Base-by-base conservation (phyloP, 2,113 vertebrate species). In the Engraulis encrasicolus region DNA sequence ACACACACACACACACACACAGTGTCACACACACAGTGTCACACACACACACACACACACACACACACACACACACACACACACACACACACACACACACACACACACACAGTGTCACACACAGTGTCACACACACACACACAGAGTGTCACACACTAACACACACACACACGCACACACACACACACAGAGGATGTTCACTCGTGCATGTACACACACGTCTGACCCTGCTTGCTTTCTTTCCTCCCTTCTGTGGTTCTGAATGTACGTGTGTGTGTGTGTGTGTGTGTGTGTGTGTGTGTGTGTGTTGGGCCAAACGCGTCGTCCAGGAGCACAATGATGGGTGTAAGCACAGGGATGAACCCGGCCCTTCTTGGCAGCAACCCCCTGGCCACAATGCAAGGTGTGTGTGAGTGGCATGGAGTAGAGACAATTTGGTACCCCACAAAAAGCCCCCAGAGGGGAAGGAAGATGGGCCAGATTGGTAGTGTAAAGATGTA, bases 371-470 rank as follows among this genome's bases (percentile, higher is more conserved):
- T 98, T 87, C 95, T 97, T 91, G 93, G 96, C 90, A 96, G 92
- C 94, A 97, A 96, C 92, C 95, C 96, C 86, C 92, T 98, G 95
- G 96, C 96, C 91, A 97, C 96, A 91, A 97, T 98, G 93, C 96
- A 98, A 97, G 97, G 97, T 98, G 92, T 93, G 96, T 96, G 92
- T 66, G 31, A 9, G 9, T 80, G 50, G 11, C 6, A 19, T 11
- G 15, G 5, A 50, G 81, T 27, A 48, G 14, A 36, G 48, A 45
- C 14, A 2, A 34, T 36, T 36, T n/a, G 34, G 34, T n/a, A 74
- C n/a, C 20, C 11, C 4, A 1, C 66, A 11, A 34, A n/a, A 45
- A 34, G 27, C 61, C 27, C 61, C 15, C 23, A 14, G 2, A 78
- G 17, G 48, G 11, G 48, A 79, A 20, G 50, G 23, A 50, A 31